Base-by-base conservation (phyloP, 2,888 invertebrate genomes). In the Drosophila rubida region DNA sequence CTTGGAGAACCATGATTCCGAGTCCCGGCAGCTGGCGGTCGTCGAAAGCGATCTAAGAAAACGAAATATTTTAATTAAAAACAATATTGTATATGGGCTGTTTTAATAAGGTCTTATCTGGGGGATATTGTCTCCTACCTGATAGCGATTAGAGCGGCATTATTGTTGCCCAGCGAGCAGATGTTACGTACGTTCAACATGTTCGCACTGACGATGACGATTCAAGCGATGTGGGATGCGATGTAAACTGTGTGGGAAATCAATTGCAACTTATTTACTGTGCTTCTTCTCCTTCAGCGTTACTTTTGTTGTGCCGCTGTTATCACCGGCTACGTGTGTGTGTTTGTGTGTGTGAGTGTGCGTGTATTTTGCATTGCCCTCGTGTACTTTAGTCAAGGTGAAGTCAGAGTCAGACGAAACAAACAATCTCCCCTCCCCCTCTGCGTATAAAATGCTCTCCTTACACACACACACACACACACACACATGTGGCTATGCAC, bases 1-100 rank as follows among this genome's bases (percentile, higher is more conserved):
- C 92, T 97, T 98, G 78, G 96, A 96, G 61, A 98, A 93, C 97
- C 97, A 98, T 80, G 97, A 95, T 93, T 96, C 96, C 41, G 84
- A 70, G 19, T 90, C 81, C 61, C 75, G 75, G 75, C 79, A 69
- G 58, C 42, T 70, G 41, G 75, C 51, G 14, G 84, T 88, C 25
- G 90, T 89, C 48, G 90, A 83, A 59, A 91, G 69, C 5, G 82
- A 62, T 54, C 91, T 91, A 14, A 2, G 30, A 35, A 23, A 11
- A 2, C 16, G 27, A 5, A 49, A 11, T 41, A 1, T 30, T 25
- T 50, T 50, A 51, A 51, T 51, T 41, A 51, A 51, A 51, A 25
- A 11, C 1, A 19, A 19, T 19, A 19, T 19, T 3, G 3, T 19
- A 32, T 22, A 48, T 48, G 8, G 19, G 22, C 19, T 4, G 22